These are phyloP conservation scores for Mesitornis unicolor DNA, from an alignment of 2,113 vertebrate genomes.

Conservation along the genomic window DNA sequence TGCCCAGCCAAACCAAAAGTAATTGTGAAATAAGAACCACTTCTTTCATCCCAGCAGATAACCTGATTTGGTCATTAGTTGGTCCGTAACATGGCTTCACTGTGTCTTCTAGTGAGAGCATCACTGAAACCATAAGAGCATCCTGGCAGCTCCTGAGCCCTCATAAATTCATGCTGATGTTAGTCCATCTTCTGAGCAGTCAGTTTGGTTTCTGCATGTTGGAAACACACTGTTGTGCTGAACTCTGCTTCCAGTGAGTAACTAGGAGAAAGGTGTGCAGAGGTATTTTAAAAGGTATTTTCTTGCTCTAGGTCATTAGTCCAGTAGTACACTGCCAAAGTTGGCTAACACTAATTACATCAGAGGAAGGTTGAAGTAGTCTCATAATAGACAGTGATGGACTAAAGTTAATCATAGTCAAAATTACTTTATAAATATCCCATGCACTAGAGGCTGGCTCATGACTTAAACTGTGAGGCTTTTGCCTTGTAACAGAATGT, in stretches of 20 bases:
- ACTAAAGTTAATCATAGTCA: neutral
- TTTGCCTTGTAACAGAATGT: neutral
- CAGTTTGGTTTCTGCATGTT: neutral
- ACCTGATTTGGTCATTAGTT: neutral
- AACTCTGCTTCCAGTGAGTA: neutral
- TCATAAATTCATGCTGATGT: neutral
- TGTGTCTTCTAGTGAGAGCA: neutral
- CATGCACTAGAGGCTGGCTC: neutral
- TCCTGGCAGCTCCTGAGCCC: neutral
- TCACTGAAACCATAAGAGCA: neutral
- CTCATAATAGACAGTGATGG: neutral
- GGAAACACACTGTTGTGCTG: neutral
- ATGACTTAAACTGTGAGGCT: neutral
- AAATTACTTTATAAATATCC: neutral
- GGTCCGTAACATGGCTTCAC: neutral
- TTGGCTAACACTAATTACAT: neutral
- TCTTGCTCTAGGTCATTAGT: neutral
- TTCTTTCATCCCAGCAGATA: neutral
- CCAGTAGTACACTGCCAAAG: neutral
- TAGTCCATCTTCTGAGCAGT: neutral
- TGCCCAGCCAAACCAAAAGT: neutral
- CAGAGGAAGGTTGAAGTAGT: neutral
- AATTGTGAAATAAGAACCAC: neutral
- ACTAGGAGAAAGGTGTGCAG: neutral
- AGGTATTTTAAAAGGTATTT: neutral